Conservation (phyloP, 2,888 invertebrate genomes). For the Lepidocyrtinus sp. region DNA sequence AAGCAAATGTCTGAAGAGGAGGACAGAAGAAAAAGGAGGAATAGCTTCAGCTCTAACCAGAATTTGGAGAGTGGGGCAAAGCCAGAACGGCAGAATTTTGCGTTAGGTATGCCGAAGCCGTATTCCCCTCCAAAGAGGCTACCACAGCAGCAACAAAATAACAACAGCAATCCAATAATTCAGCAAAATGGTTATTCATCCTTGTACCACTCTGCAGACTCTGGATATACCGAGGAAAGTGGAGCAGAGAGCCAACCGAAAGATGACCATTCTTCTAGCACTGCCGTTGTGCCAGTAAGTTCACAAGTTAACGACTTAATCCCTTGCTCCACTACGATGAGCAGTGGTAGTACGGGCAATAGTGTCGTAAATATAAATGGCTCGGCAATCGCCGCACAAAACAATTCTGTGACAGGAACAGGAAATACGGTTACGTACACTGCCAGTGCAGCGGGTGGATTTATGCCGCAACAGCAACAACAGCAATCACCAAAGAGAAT, state of each 20-base stretch:
- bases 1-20: constrained; percentile 73
- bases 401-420: constrained; percentile 1
- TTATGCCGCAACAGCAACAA: constrained; percentile 35
- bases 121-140: constrained; percentile 53
- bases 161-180: neutral
- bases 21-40: constrained; percentile 68
- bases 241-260: constrained; percentile 50
- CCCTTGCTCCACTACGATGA: neutral
- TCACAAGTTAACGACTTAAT: constrained; percentile 18
- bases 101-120: constrained; percentile 63
- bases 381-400: constrained; percentile 4
- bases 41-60: constrained; percentile 59
- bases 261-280: constrained; percentile 35
- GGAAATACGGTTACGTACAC: constrained; percentile 40
- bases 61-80: constrained; percentile 12
- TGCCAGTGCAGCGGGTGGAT: constrained; percentile 29
- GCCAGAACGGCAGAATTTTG: constrained; percentile 53
- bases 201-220: constrained; percentile 51
- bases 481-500: constrained; percentile 59
- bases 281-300: constrained; percentile 7
- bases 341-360: neutral
- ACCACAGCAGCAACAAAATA: constrained; percentile 13
- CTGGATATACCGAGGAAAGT: constrained; percentile 61
- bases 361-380: constrained; percentile 22
- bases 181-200: constrained; percentile 32